Evolutionary conservation across 2,797 vertebrate genomes (phyloP), one percentile per base, ranked within the genome.

Genomic region (Manis javanica): DNA sequence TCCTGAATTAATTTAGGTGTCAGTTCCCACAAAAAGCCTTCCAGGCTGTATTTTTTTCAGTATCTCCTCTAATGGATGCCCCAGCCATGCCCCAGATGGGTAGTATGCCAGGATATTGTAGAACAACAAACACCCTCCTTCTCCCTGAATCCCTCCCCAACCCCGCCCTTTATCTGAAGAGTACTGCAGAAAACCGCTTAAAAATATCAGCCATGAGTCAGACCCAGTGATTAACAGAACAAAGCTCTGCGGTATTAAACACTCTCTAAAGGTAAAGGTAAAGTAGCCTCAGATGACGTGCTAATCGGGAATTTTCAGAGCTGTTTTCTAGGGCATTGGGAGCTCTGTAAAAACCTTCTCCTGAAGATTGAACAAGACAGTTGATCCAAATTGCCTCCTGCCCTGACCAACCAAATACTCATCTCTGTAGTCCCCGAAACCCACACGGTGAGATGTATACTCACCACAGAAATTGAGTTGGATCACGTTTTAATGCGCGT

Each of bases 131-230:
- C 14, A 37, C 9, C n/a, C 34, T 75, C 42, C 74, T 46, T 81
- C 86, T 63, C 63, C 78, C 42, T 64, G 39, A 68, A 31, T 19
- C 0, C n/a, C 24, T 8, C 2, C 5, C 29, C 84, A 63, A 31
- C 13, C 0, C n/a, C 31, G 4, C 2, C 4, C 29, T 87, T 87
- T 77, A 64, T 42, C 57, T 34, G 57, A 71, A 72, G 64, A 21
- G 16, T 37, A 64, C 57, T 88, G 57, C 74, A 86, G 86, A 93
- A 59, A 79, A 39, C 64, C 59, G 49, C 49, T 94, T 49, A 84
- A 61, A 89, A 96, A 75, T 8, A 49, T 29, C 77, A 88, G 85
- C 5, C 4, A 49, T 95, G 90, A 96, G 90, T 90, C 95, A 95
- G 61, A 90, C 6, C 46, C 46, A 61, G 42, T 0, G 5, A 93